Conservation (phyloP, 2,888 invertebrate genomes). For the Julus scandinavius region DNA sequence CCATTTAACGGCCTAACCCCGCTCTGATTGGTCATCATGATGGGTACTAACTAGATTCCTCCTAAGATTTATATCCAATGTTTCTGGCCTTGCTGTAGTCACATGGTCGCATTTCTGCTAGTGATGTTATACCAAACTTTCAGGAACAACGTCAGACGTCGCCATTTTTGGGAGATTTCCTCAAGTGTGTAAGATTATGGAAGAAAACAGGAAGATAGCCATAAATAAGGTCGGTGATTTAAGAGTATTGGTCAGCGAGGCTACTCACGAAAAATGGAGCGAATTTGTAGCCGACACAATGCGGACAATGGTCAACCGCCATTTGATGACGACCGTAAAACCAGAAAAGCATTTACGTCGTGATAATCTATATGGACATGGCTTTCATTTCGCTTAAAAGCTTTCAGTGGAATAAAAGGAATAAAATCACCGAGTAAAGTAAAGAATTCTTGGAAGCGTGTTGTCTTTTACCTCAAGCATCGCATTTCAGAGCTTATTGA, state of each 20-base stretch:
- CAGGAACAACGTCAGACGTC: not conserved
- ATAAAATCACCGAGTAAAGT: not conserved
- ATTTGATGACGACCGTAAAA: not conserved
- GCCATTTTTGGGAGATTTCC: not conserved
- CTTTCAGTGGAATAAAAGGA: not conserved
- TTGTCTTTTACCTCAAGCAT: not conserved
- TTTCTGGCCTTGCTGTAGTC: not conserved
- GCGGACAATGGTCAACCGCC: constrained; percentile 39
- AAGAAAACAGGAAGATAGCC: constrained; percentile 14
- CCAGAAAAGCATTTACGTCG: constrained; percentile 1
- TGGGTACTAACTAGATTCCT: not conserved
- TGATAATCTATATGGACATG: constrained; percentile 24
- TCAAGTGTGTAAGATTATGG: not conserved
- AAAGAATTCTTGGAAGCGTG: not conserved
- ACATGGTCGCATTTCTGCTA: not conserved
- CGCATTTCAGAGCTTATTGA: not conserved
- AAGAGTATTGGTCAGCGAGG: not conserved
- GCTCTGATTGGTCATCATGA: constrained; percentile 3
- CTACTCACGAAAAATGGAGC: not conserved
- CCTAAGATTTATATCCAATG: not conserved
- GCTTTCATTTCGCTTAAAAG: not conserved
- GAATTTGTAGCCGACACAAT: not conserved
- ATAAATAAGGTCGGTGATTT: constrained; percentile 26
- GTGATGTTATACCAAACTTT: too few relatives aligned
- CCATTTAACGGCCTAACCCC: not conserved